Percentiles rank a stretch among this genome's conserved stretches.
phyloP scores from a whole-genome alignment of 92 coral and sea anemone species.

The Isaurus tuberculatus region DNA sequence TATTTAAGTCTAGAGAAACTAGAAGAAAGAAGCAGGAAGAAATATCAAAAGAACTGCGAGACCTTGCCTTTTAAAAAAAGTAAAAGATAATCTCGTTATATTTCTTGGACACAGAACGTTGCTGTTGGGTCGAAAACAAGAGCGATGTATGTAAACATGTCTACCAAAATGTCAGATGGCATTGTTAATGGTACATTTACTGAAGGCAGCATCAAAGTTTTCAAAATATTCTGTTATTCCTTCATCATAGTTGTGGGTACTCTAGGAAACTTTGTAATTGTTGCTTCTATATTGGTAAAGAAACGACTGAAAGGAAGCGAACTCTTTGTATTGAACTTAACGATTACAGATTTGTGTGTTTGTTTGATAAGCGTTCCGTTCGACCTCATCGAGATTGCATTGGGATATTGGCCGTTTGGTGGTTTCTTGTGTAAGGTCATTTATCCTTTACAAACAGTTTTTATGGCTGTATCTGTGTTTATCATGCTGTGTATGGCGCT shows the following conservation, averaged over 20 bases:
- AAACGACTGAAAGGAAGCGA: conserved; percentile 82
- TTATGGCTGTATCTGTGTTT: conserved; percentile 90
- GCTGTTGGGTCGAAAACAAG: neutral
- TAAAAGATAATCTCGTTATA: neutral
- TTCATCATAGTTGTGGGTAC: conserved; percentile 75
- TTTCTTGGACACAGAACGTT: neutral
- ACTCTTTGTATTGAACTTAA: conserved; percentile 86
- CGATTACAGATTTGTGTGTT: conserved; percentile 83
- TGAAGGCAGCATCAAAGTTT: conserved; percentile 28
- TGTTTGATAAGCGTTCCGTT: conserved; percentile 91
- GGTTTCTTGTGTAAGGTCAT: conserved; percentile 81
- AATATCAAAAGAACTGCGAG: too few species aligned
- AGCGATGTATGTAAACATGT: conserved; percentile 17
- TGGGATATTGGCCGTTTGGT: conserved; percentile 89
- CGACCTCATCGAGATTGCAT: conserved; percentile 71
- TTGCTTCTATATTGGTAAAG: conserved; percentile 62
- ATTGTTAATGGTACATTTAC: conserved; percentile 4
- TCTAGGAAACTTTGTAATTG: conserved; percentile 76
- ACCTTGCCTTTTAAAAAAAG: neutral
- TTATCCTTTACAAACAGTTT: conserved; percentile 91
- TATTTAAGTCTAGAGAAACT: too few species aligned
- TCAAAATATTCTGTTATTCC: conserved; percentile 54
- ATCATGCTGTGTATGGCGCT: conserved; percentile 92
- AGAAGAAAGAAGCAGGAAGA: too few species aligned
- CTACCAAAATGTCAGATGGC: neutral